Evolutionary conservation across 2,113 vertebrate species (phyloP), one percentile per base, ranked within the genome.

Genomic region (Nesogale talazaci): DNA sequence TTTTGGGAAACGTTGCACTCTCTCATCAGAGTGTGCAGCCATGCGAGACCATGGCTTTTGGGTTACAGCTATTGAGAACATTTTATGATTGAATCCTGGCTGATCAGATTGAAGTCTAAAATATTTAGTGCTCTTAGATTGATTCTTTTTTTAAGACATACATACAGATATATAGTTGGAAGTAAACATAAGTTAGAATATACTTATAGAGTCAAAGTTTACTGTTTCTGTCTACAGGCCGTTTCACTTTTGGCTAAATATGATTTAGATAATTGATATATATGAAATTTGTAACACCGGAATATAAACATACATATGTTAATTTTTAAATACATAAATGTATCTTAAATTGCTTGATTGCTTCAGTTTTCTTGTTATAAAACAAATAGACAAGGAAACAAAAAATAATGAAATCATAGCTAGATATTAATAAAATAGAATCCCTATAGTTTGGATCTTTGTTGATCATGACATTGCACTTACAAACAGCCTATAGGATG

Each of bases 61-160:
- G 70, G 42, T 59, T 15, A 25, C 36, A 74, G 36, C 20, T 83
- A 31, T n/a, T 14, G 31, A 85, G 40, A 94, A 93, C 10, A 15
- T 42, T 94, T 90, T 57, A 27, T 76, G 77, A 89, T 80, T 93
- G 70, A 86, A 94, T 94, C 65, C 31, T 15, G 74, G 42, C 79
- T 96, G 94, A 92, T 87, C 86, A 96, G 74, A 95, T 87, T 20
- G 56, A 88, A 85, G 25, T 92, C 63, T 93, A 72, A 94, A 93
- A 94, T 86, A 78, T 79, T 57, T 88, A 85, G 16, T 86, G 29
- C 57, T 69, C 10, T 27, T 81, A 79, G 12, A 90, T 38, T 90
- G 75, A 76, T 79, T 79, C 76, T 59, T 83, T 93, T 86, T 67
- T 3, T 79, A 67, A 81, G 74, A 92, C 40, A 1, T 22, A n/a